Evolutionary conservation across 2,888 invertebrate genomes (phyloP).

Genomic region (Pyrrhia umbra): DNA sequence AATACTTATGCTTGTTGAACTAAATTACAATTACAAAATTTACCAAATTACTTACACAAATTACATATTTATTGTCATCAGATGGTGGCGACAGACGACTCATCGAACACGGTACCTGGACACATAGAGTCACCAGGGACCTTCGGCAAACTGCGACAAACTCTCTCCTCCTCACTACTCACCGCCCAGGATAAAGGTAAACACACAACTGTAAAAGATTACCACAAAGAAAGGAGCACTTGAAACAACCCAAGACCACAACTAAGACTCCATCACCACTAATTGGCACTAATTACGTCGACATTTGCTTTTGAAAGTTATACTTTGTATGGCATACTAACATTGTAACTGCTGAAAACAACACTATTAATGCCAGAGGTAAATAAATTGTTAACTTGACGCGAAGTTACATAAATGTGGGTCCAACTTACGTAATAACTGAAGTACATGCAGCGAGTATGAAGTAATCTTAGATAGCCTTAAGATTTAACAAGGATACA

Average conservation of each 20-base stretch:
- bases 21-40: background rate
- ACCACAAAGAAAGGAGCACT: conserved; percentile 3
- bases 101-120: conserved; percentile 90
- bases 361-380: conserved; percentile 67
- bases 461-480: conserved; percentile 45
- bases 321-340: conserved; percentile 62
- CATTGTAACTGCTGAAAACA: conserved; percentile 60
- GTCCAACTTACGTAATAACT: conserved; percentile 68
- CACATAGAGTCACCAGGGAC: conserved; percentile 93
- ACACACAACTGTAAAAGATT: conserved; percentile 22
- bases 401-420: conserved; percentile 63
- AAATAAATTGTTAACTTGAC: conserved; percentile 67
- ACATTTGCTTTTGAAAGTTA: conserved; percentile 62
- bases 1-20: background rate
- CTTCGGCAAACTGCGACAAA: conserved; percentile 95
- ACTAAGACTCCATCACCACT: conserved; percentile 43
- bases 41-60: background rate
- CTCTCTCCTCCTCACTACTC: conserved; percentile 94
- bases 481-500: background rate
- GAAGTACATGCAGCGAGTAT: conserved; percentile 39
- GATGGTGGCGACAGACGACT: conserved; percentile 96
- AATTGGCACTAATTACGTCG: conserved; percentile 63
- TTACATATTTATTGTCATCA: conserved; percentile 75
- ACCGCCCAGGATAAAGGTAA: conserved; percentile 96
- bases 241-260: conserved; percentile 10